phyloP scores from a whole-genome alignment of 2,888 invertebrate species.

The Seladonia tumulorum region DNA sequence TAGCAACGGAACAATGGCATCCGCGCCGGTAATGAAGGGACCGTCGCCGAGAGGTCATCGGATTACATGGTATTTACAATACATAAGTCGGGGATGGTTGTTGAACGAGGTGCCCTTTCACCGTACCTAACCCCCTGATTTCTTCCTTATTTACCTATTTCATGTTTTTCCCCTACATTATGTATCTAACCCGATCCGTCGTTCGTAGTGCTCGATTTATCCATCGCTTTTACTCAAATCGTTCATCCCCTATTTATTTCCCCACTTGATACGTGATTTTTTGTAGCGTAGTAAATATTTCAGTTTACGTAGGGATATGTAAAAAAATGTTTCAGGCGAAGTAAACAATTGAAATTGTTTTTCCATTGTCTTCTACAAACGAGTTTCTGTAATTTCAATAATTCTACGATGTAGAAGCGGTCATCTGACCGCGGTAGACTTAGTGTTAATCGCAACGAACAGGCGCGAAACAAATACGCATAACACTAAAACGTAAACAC shows the following conservation, averaged over 20 bases:
- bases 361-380: too few species aligned
- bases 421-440: not conserved
- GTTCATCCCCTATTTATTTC: not conserved
- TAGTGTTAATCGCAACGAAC: not conserved
- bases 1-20: constrained; percentile 79
- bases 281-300: not conserved
- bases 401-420: not conserved
- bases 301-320: too few species aligned
- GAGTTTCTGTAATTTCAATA: too few species aligned
- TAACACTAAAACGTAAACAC: not conserved
- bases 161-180: not conserved
- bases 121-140: constrained; percentile 31
- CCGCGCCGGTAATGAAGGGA: constrained; percentile 79
- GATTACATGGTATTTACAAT: constrained; percentile 80
- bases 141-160: constrained; percentile 1
- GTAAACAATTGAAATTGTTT: too few species aligned
- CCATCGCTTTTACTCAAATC: not conserved
- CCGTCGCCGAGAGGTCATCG: constrained; percentile 74
- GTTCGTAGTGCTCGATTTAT: not conserved
- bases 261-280: not conserved
- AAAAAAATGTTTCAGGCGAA: too few species aligned
- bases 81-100: constrained; percentile 69
- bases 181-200: not conserved
- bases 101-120: constrained; percentile 41
- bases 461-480: not conserved